Conservation (phyloP, 2,888 invertebrate species). For the Dasypogon diadema region DNA sequence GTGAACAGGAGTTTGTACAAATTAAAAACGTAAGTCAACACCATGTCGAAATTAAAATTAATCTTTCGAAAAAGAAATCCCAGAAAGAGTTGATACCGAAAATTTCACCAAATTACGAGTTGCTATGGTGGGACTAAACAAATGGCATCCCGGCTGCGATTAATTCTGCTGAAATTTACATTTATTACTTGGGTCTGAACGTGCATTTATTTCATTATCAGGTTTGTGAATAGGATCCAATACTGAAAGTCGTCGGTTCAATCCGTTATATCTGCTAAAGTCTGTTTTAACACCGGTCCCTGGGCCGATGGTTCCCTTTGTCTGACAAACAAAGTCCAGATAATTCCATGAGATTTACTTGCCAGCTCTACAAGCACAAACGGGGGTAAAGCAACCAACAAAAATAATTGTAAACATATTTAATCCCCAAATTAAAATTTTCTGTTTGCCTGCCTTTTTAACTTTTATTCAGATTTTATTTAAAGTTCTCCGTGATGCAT, state of each 20-base stretch:
- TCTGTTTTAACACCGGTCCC: constrained; percentile 28
- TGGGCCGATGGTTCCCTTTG: constrained; percentile 7
- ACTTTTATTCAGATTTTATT: constrained; percentile 26
- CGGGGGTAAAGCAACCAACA: constrained; percentile 35
- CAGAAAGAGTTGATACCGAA: constrained; percentile 9
- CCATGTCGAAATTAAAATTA: constrained; percentile 36
- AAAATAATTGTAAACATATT: constrained; percentile 51
- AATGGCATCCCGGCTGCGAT: constrained; percentile 31
- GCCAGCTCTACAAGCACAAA: constrained; percentile 47
- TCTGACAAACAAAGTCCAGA: constrained; percentile 55
- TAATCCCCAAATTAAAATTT: constrained; percentile 49
- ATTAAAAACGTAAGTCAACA: constrained; percentile 33
- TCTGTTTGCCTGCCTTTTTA: constrained; percentile 26
- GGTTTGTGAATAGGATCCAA: constrained; percentile 43
- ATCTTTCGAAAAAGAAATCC: constrained; percentile 25
- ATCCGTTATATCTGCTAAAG: background rate
- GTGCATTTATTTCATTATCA: constrained; percentile 46
- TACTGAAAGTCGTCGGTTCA: background rate
- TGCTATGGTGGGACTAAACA: constrained; percentile 16
- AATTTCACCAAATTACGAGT: constrained; percentile 29
- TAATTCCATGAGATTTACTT: constrained; percentile 55
- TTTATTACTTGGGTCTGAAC: constrained; percentile 37
- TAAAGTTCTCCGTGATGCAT: constrained; percentile 17
- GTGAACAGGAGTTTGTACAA: background rate
- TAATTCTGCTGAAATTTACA: constrained; percentile 41